Percentiles rank a stretch among this genome's conserved stretches.
Evolutionary conservation across 2,797 vertebrate genomes (phyloP).

Genomic region (Aplochiton taeniatus): DNA sequence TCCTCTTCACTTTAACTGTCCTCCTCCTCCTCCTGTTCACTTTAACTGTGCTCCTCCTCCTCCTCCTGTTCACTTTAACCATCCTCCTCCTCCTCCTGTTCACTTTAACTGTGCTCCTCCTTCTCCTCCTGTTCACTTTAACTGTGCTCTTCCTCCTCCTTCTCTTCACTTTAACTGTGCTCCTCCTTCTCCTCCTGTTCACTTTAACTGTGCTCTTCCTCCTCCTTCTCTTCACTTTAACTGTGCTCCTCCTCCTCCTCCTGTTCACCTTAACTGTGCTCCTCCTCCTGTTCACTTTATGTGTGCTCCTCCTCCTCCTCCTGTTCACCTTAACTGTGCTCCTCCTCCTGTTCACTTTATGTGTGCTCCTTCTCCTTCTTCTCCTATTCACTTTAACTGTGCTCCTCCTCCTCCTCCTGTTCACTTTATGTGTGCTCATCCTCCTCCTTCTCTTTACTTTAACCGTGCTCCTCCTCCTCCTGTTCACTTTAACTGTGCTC

Average conservation of each 20-base stretch:
- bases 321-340: background rate
- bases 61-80: too few species aligned
- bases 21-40: slow-evolving; percentile 13
- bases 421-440: slow-evolving; percentile 6
- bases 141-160: too few species aligned
- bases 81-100: background rate
- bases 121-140: too few species aligned
- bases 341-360: too few species aligned
- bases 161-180: background rate
- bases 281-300: slow-evolving; percentile 10
- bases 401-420: slow-evolving; percentile 1
- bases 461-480: too few species aligned
- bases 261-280: too few species aligned
- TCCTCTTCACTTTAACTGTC: too few species aligned
- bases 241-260: background rate
- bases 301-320: background rate
- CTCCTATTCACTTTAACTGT: too few species aligned
- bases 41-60: background rate
- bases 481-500: background rate
- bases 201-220: too few species aligned
- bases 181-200: slow-evolving; percentile 1
- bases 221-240: slow-evolving; percentile 9
- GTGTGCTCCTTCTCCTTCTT: background rate
- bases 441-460: background rate
- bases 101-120: slow-evolving; percentile 8